These are phyloP conservation scores for Hippocampus guttulatus DNA, from an alignment of 2,113 vertebrate genomes.

Conservation along the genomic window DNA sequence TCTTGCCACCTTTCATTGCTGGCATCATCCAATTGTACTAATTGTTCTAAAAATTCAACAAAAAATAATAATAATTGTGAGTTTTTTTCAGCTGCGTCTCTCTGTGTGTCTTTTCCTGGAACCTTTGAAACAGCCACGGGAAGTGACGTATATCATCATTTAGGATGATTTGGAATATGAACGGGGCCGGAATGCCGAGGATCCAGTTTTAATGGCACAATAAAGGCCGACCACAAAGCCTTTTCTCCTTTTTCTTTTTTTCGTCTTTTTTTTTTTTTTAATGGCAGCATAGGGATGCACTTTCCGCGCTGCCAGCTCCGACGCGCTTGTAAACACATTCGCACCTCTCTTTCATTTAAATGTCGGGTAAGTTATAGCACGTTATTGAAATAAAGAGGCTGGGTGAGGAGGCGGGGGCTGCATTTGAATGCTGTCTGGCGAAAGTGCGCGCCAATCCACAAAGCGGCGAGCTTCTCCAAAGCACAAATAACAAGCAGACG, in stretches of 20 bases:
- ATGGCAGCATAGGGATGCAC: constrained; percentile 43
- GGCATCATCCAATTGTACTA: not conserved
- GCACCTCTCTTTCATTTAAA: constrained; percentile 75
- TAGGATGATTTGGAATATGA: constrained; percentile 58
- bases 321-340: constrained; percentile 70
- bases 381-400: constrained; percentile 62
- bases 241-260: not conserved
- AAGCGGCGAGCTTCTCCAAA: constrained; percentile 42
- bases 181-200: constrained; percentile 56
- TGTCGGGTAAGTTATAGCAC: constrained; percentile 69
- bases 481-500: constrained; percentile 7
- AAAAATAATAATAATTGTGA: not conserved
- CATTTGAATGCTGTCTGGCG: constrained; percentile 75
- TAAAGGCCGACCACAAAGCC: constrained; percentile 64
- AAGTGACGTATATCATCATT: constrained; percentile 60
- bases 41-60: not conserved
- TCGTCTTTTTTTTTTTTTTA: constrained; percentile 26
- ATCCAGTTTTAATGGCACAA: constrained; percentile 68
- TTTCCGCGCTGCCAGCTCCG: constrained; percentile 55
- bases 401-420: constrained; percentile 61
- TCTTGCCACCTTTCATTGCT: not conserved
- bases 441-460: constrained; percentile 70
- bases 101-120: constrained; percentile 23
- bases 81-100: not conserved
- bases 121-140: constrained; percentile 44